Evolutionary conservation across 2,888 invertebrate species (phyloP).

Genomic region (Philereme vetulata): DNA sequence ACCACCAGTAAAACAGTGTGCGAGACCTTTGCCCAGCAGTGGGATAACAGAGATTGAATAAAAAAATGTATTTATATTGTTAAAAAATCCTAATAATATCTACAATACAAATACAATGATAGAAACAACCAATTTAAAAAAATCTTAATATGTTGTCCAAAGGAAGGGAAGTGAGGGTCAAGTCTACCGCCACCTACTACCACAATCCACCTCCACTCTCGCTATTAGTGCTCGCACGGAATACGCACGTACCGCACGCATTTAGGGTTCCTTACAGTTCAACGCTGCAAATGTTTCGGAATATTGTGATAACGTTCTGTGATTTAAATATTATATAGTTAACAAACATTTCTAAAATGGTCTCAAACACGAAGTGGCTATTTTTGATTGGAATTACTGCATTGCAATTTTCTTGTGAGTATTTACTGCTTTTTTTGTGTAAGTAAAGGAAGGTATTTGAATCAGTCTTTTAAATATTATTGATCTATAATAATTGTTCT

Average conservation of each 20-base stretch:
- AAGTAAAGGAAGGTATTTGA: too few species aligned
- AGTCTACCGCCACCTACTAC: conserved; percentile 45
- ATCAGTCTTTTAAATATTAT: too few species aligned
- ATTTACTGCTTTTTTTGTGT: too few species aligned
- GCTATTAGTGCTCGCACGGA: conserved; percentile 64
- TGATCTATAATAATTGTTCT: too few species aligned
- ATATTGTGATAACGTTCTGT: conserved; percentile 27
- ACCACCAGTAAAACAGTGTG: too few species aligned
- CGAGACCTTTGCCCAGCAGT: too few species aligned
- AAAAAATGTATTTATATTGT: too few species aligned
- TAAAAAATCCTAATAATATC: too few species aligned
- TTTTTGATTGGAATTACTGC: conserved; percentile 70
- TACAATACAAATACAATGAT: too few species aligned
- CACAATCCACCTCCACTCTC: conserved; percentile 68
- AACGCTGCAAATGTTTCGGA: conserved; percentile 9
- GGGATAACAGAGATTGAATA: too few species aligned
- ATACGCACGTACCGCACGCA: conserved; percentile 60
- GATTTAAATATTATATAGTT: conserved; percentile 26
- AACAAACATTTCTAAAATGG: conserved; percentile 51
- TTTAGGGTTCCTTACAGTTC: conserved; percentile 20
- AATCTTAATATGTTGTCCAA: conserved; percentile 32
- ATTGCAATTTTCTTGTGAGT: conserved; percentile 67
- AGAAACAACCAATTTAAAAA: too few species aligned
- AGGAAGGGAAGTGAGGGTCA: conserved; percentile 60
- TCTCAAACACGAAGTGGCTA: conserved; percentile 65